Conservation (phyloP, 2,888 invertebrate genomes). For the Ophion obscuratus region DNA sequence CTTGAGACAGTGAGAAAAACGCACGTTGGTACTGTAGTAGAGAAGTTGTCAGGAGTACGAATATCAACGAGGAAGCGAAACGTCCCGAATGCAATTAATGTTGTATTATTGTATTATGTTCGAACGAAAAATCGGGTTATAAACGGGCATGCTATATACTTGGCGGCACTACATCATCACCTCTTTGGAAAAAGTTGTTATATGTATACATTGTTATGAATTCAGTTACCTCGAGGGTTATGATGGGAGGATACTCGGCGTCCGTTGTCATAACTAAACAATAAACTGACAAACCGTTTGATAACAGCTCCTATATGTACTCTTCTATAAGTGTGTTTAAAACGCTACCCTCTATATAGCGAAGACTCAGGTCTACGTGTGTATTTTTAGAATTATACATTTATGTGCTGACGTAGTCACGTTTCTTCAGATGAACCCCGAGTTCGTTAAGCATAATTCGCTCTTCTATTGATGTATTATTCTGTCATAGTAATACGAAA, state of each 20-base stretch:
- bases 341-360: slow-evolving; percentile 67
- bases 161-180: background rate
- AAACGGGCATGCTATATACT: background rate
- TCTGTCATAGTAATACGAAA: too few species aligned
- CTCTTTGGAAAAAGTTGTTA: background rate
- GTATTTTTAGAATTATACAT: slow-evolving; percentile 78
- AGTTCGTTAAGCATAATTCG: background rate
- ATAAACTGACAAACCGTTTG: slow-evolving; percentile 75
- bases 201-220: slow-evolving; percentile 7
- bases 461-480: too few species aligned
- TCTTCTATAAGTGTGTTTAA: slow-evolving; percentile 41
- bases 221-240: slow-evolving; percentile 75
- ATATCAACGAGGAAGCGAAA: background rate
- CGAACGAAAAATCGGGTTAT: slow-evolving; percentile 14
- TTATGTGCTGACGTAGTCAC: slow-evolving; percentile 37
- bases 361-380: slow-evolving; percentile 73
- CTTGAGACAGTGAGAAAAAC: background rate
- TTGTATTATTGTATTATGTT: background rate
- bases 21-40: background rate
- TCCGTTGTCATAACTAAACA: slow-evolving; percentile 79
- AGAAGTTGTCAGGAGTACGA: background rate
- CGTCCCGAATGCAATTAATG: background rate
- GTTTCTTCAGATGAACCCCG: slow-evolving; percentile 13
- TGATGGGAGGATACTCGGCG: slow-evolving; percentile 77
- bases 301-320: slow-evolving; percentile 73